phyloP scores from a whole-genome alignment of 2,113 vertebrate genomes.

The Tretioscincus oriximinensis region DNA sequence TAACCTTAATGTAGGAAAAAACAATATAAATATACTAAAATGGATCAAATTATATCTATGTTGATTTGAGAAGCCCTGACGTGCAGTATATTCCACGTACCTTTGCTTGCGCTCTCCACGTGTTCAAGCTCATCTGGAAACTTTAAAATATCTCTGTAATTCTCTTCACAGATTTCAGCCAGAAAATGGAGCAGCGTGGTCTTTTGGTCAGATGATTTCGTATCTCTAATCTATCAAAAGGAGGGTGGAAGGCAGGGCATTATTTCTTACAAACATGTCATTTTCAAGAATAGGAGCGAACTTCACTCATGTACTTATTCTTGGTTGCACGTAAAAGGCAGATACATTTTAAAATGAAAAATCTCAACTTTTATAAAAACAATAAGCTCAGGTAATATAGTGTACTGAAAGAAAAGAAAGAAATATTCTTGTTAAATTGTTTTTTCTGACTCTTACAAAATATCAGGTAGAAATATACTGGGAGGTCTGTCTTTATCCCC shows the following conservation, averaged over 20 bases:
- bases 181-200: constrained; percentile 92
- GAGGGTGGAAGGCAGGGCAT: not conserved
- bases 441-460: not conserved
- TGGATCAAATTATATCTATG: too few relatives aligned
- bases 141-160: constrained; percentile 81
- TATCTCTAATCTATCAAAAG: constrained; percentile 86
- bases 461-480: too few relatives aligned
- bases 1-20: too few relatives aligned
- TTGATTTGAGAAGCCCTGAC: too few relatives aligned
- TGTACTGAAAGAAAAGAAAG: not conserved
- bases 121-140: constrained; percentile 93
- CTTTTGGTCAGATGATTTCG: constrained; percentile 90
- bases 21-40: too few relatives aligned
- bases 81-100: constrained; percentile 65
- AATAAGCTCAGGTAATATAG: not conserved
- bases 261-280: not conserved
- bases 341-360: not conserved
- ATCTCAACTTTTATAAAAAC: not conserved
- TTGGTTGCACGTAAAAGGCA: not conserved
- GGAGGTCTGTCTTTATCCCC: too few relatives aligned
- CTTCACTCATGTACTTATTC: not conserved
- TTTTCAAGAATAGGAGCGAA: not conserved
- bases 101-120: constrained; percentile 93
- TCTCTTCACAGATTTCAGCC: constrained; percentile 89
- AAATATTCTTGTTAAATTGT: not conserved